phyloP scores from a whole-genome alignment of 2,797 vertebrate genomes.

The Otolemur crassicaudatus region DNA sequence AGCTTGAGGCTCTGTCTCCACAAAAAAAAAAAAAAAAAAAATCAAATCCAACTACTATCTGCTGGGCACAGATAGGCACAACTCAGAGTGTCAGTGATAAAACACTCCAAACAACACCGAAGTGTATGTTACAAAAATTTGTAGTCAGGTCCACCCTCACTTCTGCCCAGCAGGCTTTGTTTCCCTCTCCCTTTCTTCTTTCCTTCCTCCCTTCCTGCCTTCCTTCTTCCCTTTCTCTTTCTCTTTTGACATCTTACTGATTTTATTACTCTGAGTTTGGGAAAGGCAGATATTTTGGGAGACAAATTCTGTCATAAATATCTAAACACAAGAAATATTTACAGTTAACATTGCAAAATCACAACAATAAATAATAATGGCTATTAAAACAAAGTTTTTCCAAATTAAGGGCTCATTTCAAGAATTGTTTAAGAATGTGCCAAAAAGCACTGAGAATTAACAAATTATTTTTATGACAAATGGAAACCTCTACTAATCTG shows the following conservation, averaged over 20 bases:
- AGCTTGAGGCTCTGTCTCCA: too few species aligned
- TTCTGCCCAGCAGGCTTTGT: not conserved
- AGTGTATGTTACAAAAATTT: not conserved
- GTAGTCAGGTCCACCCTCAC: not conserved
- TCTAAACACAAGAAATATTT: not conserved
- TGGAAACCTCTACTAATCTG: not conserved
- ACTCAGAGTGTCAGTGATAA: not conserved
- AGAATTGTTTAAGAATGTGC: not conserved
- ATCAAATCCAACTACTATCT: not conserved
- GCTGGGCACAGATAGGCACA: not conserved
- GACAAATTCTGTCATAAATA: not conserved
- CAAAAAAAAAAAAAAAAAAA: not conserved
- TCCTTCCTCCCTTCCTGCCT: fast-evolving
- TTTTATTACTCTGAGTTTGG: not conserved
- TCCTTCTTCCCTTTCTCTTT: not conserved
- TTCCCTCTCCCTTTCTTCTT: not conserved
- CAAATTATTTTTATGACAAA: not conserved
- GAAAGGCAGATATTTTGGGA: not conserved
- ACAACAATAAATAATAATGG: not conserved
- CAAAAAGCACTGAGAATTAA: not conserved
- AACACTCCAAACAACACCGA: not conserved
- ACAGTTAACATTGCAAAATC: not conserved
- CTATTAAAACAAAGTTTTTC: not conserved
- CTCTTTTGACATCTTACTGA: not conserved
- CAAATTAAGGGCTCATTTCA: not conserved